Evolutionary conservation across 2,888 invertebrate genomes (phyloP).

Genomic region (Hemaris fuciformis): DNA sequence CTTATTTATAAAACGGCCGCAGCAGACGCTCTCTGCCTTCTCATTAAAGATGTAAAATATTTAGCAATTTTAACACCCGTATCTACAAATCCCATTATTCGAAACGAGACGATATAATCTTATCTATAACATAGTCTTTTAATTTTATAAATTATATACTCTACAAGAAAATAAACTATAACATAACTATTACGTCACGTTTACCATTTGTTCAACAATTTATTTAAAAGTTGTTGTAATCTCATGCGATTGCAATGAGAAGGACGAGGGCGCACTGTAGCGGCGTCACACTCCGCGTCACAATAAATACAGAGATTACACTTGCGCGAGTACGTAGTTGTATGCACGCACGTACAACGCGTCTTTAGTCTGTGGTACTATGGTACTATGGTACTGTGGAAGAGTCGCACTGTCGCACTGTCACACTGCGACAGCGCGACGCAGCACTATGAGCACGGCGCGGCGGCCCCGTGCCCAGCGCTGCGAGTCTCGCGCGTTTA

Average conservation of each 20-base stretch:
- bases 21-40: not conserved
- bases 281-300: not conserved
- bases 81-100: not conserved
- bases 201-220: too few relatives aligned
- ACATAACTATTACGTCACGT: too few relatives aligned
- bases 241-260: not conserved
- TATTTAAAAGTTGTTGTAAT: too few relatives aligned
- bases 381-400: too few relatives aligned
- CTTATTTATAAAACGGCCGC: not conserved
- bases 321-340: not conserved
- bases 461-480: too few relatives aligned
- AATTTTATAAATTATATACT: too few relatives aligned
- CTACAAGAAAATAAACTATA: too few relatives aligned
- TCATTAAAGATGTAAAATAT: not conserved
- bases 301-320: slow-evolving; percentile 10
- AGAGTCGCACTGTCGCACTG: not conserved
- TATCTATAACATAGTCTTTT: too few relatives aligned
- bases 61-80: not conserved
- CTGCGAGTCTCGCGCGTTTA: slow-evolving; percentile 22
- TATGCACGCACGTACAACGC: not conserved
- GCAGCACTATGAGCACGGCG: too few relatives aligned
- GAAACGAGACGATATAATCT: too few relatives aligned
- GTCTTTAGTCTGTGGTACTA: not conserved
- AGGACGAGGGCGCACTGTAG: not conserved
- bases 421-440: not conserved